Evolutionary conservation across 1,140 invertebrate species (phyloP).

Genomic region (Pseudomyrmex dendroicus): DNA sequence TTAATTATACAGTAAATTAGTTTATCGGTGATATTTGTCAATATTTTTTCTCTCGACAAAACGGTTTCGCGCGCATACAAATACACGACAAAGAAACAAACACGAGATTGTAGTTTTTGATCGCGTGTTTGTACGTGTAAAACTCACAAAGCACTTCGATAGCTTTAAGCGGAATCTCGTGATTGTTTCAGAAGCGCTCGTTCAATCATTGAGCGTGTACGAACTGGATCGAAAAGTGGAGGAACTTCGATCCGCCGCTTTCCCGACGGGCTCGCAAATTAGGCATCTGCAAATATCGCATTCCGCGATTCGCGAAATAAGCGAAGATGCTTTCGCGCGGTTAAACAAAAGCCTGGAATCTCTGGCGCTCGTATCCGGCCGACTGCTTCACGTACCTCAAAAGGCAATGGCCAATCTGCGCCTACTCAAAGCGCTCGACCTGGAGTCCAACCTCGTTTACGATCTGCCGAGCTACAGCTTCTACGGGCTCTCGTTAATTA

Average conservation of each 20-base stretch:
- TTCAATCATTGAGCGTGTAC: constrained; percentile 94
- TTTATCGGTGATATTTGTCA: not conserved
- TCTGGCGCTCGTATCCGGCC: constrained; percentile 92
- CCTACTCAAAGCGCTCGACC: constrained; percentile 90
- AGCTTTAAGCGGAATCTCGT: not conserved
- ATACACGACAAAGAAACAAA: not conserved
- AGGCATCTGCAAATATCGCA: constrained; percentile 93
- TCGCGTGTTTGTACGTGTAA: not conserved
- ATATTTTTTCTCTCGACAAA: not conserved
- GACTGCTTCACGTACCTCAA: constrained; percentile 92
- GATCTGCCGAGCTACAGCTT: constrained; percentile 94
- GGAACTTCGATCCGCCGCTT: constrained; percentile 89
- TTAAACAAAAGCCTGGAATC: constrained; percentile 92
- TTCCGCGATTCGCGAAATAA: constrained; percentile 90
- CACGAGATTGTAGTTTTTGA: not conserved
- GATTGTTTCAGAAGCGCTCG: constrained; percentile 78
- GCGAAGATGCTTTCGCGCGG: constrained; percentile 90
- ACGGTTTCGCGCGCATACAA: not conserved
- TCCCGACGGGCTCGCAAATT: constrained; percentile 90
- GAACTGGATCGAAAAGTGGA: constrained; percentile 92
- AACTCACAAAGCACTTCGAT: constrained; percentile 2
- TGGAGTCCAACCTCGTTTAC: constrained; percentile 93
- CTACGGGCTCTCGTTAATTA: constrained; percentile 92
- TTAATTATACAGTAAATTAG: not conserved
- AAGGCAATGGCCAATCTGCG: constrained; percentile 91